phyloP scores from a whole-genome alignment of 2,888 invertebrate genomes.

The Alloscopus bannaensis region DNA sequence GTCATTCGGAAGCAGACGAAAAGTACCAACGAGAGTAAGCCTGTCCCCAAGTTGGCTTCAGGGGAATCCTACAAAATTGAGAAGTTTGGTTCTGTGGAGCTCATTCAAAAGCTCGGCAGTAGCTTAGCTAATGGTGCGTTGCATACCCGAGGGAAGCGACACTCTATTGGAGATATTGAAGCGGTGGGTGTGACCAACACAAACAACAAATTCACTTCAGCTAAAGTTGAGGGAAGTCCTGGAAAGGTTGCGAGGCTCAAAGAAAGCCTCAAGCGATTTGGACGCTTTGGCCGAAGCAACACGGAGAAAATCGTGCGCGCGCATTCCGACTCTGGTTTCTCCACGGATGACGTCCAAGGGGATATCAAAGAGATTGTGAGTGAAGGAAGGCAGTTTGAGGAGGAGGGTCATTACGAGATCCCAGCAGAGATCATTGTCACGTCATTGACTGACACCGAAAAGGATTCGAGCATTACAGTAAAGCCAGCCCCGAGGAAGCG shows the following conservation, averaged over 20 bases:
- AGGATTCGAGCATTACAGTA: constrained; percentile 45
- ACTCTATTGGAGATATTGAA: constrained; percentile 50
- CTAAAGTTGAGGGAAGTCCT: constrained; percentile 61
- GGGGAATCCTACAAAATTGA: constrained; percentile 52
- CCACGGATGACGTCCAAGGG: constrained; percentile 36
- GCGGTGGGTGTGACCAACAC: neutral
- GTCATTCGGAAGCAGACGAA: constrained; percentile 67
- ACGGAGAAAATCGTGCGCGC: constrained; percentile 63
- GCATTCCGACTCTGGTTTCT: constrained; percentile 54
- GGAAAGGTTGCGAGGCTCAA: constrained; percentile 67
- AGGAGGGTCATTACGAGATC: constrained; percentile 29
- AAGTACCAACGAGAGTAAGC: neutral
- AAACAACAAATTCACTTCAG: constrained; percentile 39
- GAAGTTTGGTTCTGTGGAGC: constrained; percentile 53
- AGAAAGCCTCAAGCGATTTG: constrained; percentile 65
- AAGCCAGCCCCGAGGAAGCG: constrained; percentile 47
- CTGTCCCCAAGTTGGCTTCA: neutral
- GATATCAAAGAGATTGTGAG: constrained; percentile 18
- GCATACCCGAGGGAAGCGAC: constrained; percentile 34
- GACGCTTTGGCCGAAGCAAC: constrained; percentile 65
- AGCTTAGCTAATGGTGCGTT: constrained; percentile 13
- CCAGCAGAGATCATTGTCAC: constrained; percentile 48
- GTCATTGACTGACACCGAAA: constrained; percentile 37
- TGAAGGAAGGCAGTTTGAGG: constrained; percentile 11
- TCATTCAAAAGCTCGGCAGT: constrained; percentile 42